Percentiles rank a stretch among this genome's conserved stretches.
Evolutionary conservation across 2,888 invertebrate genomes (phyloP).

Genomic region (Alentia gelatinosa): DNA sequence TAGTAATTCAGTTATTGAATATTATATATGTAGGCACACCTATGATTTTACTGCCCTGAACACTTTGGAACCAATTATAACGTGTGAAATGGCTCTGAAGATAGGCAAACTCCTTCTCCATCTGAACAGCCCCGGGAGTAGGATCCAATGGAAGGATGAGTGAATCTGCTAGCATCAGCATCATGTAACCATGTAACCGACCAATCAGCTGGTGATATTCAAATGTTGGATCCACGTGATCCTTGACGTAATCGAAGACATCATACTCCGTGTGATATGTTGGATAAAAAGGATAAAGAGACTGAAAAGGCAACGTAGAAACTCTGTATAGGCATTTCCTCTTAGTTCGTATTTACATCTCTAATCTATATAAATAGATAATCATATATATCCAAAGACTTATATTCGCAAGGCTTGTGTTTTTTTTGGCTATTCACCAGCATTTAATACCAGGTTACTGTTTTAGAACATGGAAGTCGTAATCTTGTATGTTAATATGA

Average conservation of each 20-base stretch:
- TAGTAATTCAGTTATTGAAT: neutral
- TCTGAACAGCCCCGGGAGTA: neutral
- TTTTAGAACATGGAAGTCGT: no score
- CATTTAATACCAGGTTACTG: no score
- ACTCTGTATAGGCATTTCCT: no score
- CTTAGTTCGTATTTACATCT: no score
- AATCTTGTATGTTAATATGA: no score
- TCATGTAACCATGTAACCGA: neutral
- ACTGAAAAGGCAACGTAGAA: neutral
- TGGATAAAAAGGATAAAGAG: slow-evolving; percentile 21
- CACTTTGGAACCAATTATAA: slow-evolving; percentile 38
- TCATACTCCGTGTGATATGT: slow-evolving; percentile 54
- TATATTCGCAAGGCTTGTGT: no score
- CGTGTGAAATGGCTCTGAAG: neutral
- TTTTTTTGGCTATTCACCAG: no score
- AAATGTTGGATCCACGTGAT: slow-evolving; percentile 46
- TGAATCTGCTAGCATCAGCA: slow-evolving; percentile 6
- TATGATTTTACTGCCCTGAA: neutral
- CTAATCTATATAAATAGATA: no score
- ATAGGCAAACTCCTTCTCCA: slow-evolving; percentile 36
- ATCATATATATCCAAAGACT: no score
- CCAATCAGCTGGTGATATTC: slow-evolving; percentile 49
- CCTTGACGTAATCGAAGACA: slow-evolving; percentile 45
- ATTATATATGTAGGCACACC: no score
- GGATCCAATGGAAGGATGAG: slow-evolving; percentile 43